Conservation (phyloP, 2,113 vertebrate species). For the Eretmochelys imbricata region DNA sequence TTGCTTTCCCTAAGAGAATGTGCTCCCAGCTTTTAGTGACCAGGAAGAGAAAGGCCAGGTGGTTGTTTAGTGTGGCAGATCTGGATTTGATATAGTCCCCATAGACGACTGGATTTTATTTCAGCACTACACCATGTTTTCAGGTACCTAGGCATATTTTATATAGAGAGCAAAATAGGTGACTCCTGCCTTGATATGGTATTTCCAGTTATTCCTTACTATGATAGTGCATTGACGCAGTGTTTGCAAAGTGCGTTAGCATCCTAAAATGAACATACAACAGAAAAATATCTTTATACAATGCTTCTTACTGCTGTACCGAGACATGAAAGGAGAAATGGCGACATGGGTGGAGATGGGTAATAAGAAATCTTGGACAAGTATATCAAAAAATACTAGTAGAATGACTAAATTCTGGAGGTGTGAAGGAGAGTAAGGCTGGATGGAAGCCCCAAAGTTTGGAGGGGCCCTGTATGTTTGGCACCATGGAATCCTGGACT, state of each 20-base stretch:
- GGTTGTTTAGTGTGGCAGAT: background rate
- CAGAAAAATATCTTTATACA: background rate
- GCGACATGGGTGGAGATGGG: accelerated
- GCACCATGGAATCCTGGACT: background rate
- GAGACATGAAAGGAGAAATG: background rate
- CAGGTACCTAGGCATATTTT: background rate
- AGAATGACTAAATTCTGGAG: background rate
- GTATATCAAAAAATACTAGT: background rate
- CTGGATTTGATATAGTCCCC: background rate
- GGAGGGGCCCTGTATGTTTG: background rate
- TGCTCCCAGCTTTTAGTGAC: background rate
- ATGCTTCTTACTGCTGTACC: background rate
- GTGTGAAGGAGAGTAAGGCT: no score
- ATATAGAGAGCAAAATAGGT: background rate
- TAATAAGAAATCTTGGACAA: background rate
- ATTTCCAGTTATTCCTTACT: accelerated
- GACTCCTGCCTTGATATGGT: background rate
- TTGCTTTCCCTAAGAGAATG: background rate
- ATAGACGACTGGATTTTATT: background rate
- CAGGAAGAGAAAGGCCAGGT: background rate
- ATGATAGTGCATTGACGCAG: background rate
- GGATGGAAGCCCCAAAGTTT: background rate
- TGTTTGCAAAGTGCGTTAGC: background rate
- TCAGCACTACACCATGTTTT: background rate
- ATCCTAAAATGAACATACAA: background rate